These are phyloP conservation scores for Cassiopea andromeda DNA, from an alignment of 30 jellyfish, hydroid and myxozoan genomes.

Conservation along the genomic window DNA sequence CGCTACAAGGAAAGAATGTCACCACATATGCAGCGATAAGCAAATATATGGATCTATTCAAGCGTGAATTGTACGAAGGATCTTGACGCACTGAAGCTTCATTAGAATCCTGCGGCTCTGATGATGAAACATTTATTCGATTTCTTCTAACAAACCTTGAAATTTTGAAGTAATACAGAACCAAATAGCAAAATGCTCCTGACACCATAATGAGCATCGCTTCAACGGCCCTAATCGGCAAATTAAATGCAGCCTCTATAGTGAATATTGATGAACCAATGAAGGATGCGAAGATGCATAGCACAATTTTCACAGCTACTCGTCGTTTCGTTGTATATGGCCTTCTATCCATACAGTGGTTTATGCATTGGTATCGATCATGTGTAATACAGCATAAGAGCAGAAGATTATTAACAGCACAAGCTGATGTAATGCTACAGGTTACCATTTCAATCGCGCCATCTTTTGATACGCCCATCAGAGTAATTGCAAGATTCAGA, in stretches of 20 bases:
- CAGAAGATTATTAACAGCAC: neutral
- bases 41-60: neutral
- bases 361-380: constrained; percentile 24
- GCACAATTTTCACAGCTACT: neutral
- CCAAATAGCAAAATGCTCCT: neutral
- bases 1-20: neutral
- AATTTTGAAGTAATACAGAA: constrained; percentile 1
- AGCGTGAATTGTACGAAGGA: neutral
- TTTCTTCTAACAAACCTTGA: neutral
- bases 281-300: neutral
- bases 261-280: neutral
- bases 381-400: constrained; percentile 25
- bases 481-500: neutral
- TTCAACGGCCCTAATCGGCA: constrained; percentile 32
- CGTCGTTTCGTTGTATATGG: neutral
- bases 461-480: neutral
- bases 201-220: neutral
- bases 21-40: constrained; percentile 15
- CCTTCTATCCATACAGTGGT: neutral
- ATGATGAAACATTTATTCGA: neutral
- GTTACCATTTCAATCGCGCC: constrained; percentile 11
- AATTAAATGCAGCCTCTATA: neutral
- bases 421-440: constrained; percentile 16
- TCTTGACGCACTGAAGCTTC: neutral
- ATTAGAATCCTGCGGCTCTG: neutral